These are phyloP conservation scores for Clivina fossor DNA, from an alignment of 2,888 invertebrate genomes.

Conservation along the genomic window DNA sequence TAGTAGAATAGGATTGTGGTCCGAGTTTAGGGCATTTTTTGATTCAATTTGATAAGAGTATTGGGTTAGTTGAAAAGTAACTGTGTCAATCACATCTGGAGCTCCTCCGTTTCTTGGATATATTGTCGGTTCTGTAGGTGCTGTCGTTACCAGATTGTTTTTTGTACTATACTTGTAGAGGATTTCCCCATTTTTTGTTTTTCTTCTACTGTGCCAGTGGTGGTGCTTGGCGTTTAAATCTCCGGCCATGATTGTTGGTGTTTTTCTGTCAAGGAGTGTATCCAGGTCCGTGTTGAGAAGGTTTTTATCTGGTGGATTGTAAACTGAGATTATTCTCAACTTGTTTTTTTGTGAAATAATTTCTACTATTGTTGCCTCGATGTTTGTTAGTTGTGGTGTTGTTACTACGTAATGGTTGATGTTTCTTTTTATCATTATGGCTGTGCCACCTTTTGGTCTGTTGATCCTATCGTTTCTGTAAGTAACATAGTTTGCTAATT, in stretches of 20 bases:
- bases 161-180: not conserved
- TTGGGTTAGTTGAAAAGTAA: not conserved
- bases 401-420: too few species aligned
- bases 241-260: too few species aligned
- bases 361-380: too few species aligned
- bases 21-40: not conserved
- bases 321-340: not conserved
- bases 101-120: slow-evolving; percentile 1
- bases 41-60: not conserved
- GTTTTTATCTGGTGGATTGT: slow-evolving; percentile 2
- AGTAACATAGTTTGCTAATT: too few species aligned
- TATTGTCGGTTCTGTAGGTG: not conserved
- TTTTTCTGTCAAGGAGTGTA: too few species aligned
- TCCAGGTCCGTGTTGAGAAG: too few species aligned
- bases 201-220: not conserved
- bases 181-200: not conserved
- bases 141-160: not conserved
- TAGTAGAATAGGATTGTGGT: slow-evolving; percentile 1
- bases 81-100: not conserved
- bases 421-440: too few species aligned
- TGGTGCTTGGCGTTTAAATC: slow-evolving; percentile 2
- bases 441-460: too few species aligned
- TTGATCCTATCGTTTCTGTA: too few species aligned
- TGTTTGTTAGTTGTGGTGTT: too few species aligned
- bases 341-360: too few species aligned